phyloP scores from a whole-genome alignment of 2,797 vertebrate species.

The Lagocephalus sceleratus region DNA sequence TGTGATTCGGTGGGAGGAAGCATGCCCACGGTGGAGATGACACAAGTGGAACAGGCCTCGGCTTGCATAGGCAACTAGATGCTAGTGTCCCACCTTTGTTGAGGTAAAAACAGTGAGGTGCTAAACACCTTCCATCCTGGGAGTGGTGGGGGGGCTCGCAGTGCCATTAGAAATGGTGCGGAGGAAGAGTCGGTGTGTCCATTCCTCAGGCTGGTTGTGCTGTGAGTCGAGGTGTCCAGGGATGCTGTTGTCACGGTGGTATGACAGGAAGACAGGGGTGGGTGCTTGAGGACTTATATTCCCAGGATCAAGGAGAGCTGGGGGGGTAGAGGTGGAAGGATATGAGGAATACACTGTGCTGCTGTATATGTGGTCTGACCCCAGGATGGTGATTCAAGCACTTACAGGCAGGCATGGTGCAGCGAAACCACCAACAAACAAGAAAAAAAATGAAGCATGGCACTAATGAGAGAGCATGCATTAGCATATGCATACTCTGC shows the following conservation, averaged over 20 bases:
- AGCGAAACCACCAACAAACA: conserved; percentile 44
- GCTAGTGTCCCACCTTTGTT: conserved; percentile 66
- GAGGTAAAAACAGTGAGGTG: conserved; percentile 77
- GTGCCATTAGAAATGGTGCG: conserved; percentile 76
- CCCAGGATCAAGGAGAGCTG: conserved; percentile 28
- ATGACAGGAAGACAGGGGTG: conserved; percentile 43
- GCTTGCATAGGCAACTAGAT: conserved; percentile 63
- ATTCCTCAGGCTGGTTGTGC: conserved; percentile 70
- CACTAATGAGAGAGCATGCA: conserved; percentile 27
- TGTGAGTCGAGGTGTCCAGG: conserved; percentile 55
- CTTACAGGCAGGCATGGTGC: conserved; percentile 39
- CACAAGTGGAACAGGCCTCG: conserved; percentile 56
- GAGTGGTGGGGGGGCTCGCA: conserved; percentile 71
- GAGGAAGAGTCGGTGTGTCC: conserved; percentile 64
- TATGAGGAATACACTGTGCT: conserved; percentile 36
- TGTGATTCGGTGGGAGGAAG: conserved; percentile 55
- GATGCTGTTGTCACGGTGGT: conserved; percentile 40
- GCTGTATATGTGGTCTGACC: conserved; percentile 51
- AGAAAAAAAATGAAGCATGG: conserved; percentile 26
- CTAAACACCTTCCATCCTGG: conserved; percentile 79
- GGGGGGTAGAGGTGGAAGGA: conserved; percentile 10
- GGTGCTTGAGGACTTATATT: conserved; percentile 51
- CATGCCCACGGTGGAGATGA: conserved; percentile 60
- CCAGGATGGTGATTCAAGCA: conserved; percentile 48
- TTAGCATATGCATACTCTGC: conserved; percentile 17